Evolutionary conservation across 37 sponge, comb jelly and placozoan genomes (phyloP), one percentile per base, ranked within the genome.

Genomic region (Beroe forskalii): DNA sequence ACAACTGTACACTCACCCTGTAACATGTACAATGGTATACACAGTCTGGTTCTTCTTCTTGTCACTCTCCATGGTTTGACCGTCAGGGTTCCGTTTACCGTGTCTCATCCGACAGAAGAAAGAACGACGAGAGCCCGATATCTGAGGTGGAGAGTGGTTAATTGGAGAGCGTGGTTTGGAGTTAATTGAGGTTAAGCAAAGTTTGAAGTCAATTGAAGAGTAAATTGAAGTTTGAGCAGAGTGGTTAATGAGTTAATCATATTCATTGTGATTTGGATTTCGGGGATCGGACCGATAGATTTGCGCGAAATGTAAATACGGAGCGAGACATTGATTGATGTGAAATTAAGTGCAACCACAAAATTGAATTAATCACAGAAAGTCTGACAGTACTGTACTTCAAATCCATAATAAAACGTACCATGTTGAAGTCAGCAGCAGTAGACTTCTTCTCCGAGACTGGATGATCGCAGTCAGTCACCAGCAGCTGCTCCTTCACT

Each of bases 401-500:
- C n/a, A n/a, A n/a, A n/a, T n/a, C n/a, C n/a, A n/a, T n/a, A n/a
- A n/a, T n/a, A n/a, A 80, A 20, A 80, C 86, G 2, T 1, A 80
- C 86, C 86, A 80, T 80, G 31, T 80, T 80, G 55, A 80, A 80
- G 44, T 80, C 86, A 42, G 86, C 86, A 80, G 86, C 25, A 43
- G 86, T 80, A 30, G 40, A 38, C 31, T 80, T 80, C 86, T 80
- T 80, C 55, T 80, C 86, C 25, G 48, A 24, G 2, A 48, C 55
- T n/a, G 86, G 28, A 48, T 80, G 44, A 4, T 80, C 86, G 17
- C 55, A 41, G 86, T 80, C 86, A 3, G 86, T 80, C 28, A 80
- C 86, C 30, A 80, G 86, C n/a, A 80, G 60, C 60, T 80, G 86
- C 60, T 80, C 86, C 86, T 80, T 80, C 86, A 80, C 86, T 30